These are phyloP conservation scores for Diadegma fenestrale DNA, from an alignment of 2,888 invertebrate genomes.

Conservation along the genomic window DNA sequence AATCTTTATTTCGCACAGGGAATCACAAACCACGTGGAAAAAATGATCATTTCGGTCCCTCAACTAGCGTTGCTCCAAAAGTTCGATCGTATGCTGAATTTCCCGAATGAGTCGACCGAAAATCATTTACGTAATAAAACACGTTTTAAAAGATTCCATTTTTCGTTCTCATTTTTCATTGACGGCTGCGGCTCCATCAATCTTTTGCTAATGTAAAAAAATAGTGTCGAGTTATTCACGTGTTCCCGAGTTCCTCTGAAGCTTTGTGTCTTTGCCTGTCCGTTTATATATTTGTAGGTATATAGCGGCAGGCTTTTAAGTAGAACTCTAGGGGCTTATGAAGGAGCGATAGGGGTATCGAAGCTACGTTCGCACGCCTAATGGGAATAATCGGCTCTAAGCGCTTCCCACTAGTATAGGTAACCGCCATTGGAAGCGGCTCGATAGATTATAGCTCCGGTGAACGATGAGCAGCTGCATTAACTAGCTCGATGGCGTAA, in stretches of 20 bases:
- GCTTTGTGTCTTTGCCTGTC: not conserved
- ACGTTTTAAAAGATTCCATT: too few species aligned
- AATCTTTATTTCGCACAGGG: not conserved
- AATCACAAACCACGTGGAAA: too few species aligned
- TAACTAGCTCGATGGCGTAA: conserved; percentile 24
- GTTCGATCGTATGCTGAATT: too few species aligned
- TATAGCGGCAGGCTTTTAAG: conserved; percentile 40
- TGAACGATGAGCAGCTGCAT: conserved; percentile 56
- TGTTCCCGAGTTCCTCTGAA: not conserved
- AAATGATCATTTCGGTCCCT: too few species aligned
- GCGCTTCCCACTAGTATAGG: conserved; percentile 43
- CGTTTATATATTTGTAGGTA: not conserved
- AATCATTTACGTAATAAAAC: too few species aligned
- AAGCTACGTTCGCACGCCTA: conserved; percentile 30
- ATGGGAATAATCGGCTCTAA: conserved; percentile 64
- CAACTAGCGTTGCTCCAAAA: too few species aligned
- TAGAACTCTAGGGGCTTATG: conserved; percentile 41
- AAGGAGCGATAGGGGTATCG: conserved; percentile 40
- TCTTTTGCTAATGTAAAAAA: not conserved
- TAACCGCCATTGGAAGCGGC: conserved; percentile 46
- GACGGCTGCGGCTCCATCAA: not conserved
- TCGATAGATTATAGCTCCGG: conserved; percentile 55
- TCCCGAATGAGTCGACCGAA: too few species aligned
- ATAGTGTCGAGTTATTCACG: not conserved
- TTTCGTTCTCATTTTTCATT: not conserved